Conservation (phyloP, 37 sponge, comb jelly and placozoan species). For the Aplysina aerophoba region DNA sequence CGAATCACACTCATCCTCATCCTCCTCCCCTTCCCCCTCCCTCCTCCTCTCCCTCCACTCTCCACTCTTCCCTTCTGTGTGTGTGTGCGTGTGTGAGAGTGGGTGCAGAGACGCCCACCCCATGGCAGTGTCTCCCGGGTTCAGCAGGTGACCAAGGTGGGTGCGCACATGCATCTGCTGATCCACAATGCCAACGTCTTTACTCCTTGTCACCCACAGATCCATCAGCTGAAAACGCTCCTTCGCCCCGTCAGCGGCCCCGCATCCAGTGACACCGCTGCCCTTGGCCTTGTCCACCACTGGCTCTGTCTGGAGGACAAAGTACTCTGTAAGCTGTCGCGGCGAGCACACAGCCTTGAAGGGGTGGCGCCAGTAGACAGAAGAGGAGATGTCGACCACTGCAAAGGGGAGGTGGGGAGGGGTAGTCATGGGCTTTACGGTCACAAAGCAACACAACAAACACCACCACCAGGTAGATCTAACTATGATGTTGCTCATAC, state of each 20-base stretch:
- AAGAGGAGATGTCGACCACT: constrained; percentile 73
- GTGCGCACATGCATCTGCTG: constrained; percentile 82
- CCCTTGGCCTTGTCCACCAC: not conserved
- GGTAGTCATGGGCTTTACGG: too few relatives aligned
- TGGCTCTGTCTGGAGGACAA: constrained; percentile 83
- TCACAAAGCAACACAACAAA: too few relatives aligned
- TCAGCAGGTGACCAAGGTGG: constrained; percentile 92
- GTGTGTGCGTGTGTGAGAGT: not conserved
- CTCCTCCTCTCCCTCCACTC: not conserved
- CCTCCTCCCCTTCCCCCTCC: not conserved
- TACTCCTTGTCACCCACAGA: constrained; percentile 80
- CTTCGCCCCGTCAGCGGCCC: constrained; percentile 35
- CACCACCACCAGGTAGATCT: too few relatives aligned
- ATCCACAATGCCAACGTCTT: constrained; percentile 68
- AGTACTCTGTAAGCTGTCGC: constrained; percentile 83
- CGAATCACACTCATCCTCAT: too few relatives aligned
- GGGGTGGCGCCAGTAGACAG: constrained; percentile 78
- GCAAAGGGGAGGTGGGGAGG: not conserved
- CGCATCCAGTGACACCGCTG: constrained; percentile 9
- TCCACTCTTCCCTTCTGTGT: not conserved
- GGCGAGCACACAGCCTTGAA: constrained; percentile 80
- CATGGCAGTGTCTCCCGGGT: constrained; percentile 82
- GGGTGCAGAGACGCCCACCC: constrained; percentile 48
- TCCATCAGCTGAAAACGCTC: constrained; percentile 79
- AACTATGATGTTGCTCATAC: too few relatives aligned